phyloP scores from a whole-genome alignment of 2,797 vertebrate species.

The Melopsittacus undulatus region DNA sequence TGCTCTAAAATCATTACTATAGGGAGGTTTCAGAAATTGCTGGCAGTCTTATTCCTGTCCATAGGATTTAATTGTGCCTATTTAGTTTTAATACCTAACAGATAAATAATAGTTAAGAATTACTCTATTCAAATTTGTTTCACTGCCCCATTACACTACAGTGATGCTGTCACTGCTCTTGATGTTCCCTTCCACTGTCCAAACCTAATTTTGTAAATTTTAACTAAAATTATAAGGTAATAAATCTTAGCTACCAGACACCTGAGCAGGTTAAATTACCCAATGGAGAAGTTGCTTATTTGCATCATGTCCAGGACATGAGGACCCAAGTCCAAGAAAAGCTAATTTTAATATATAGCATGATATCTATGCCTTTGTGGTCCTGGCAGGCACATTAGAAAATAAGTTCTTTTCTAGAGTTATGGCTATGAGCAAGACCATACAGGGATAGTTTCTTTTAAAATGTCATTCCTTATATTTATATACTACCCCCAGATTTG shows the following conservation, averaged over 20 bases:
- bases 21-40: background rate
- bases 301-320: slow-evolving; percentile 11
- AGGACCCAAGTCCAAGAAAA: background rate
- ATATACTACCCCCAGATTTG: background rate
- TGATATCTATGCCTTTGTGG: background rate
- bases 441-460: background rate
- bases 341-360: background rate
- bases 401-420: background rate
- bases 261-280: background rate
- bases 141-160: background rate
- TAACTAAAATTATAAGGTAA: background rate
- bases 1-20: background rate
- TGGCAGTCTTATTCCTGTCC: background rate
- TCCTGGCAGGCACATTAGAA: background rate
- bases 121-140: background rate
- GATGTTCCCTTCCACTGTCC: background rate
- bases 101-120: background rate
- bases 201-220: slow-evolving; percentile 27
- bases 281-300: slow-evolving; percentile 34
- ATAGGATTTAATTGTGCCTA: background rate
- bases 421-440: background rate
- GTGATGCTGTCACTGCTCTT: background rate
- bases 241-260: slow-evolving; percentile 28
- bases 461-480: background rate
- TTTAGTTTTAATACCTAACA: background rate